Conservation (phyloP, 2,888 invertebrate genomes). For the Adineta ricciae region DNA sequence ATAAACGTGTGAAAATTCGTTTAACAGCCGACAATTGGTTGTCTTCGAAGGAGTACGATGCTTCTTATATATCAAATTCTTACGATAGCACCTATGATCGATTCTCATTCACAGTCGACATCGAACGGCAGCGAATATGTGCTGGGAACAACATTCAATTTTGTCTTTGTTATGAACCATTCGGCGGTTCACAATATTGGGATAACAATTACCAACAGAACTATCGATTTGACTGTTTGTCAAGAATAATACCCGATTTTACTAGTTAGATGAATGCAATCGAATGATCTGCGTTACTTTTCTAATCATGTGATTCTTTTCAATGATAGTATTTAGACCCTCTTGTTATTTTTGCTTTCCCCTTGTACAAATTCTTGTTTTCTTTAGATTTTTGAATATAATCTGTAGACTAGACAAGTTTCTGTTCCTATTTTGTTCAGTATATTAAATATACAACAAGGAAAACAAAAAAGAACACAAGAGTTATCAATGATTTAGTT, state of each 20-base stretch:
- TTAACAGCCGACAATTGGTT: conserved; percentile 26
- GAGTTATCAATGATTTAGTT: not conserved
- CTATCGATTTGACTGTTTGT: conserved; percentile 31
- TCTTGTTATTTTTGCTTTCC: no score
- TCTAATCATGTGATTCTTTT: no score
- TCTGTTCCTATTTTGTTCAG: not conserved
- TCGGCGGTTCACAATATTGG: conserved; percentile 6
- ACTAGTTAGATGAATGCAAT: not conserved
- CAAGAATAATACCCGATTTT: not conserved
- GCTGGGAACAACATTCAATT: not conserved
- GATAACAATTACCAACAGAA: conserved; percentile 29
- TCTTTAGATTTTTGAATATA: no score
- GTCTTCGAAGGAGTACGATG: not conserved
- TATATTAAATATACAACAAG: not conserved
- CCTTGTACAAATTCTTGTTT: no score
- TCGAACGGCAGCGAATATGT: conserved; percentile 22
- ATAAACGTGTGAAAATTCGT: conserved; percentile 24
- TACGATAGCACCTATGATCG: not conserved
- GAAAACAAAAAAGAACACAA: not conserved
- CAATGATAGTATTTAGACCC: no score
- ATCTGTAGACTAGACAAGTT: no score
- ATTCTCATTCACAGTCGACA: not conserved
- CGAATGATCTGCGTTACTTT: no score
- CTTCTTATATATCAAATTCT: conserved; percentile 20
- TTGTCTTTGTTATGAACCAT: not conserved